phyloP scores from a whole-genome alignment of 2,113 vertebrate genomes.

The Ictalurus punctatus region DNA sequence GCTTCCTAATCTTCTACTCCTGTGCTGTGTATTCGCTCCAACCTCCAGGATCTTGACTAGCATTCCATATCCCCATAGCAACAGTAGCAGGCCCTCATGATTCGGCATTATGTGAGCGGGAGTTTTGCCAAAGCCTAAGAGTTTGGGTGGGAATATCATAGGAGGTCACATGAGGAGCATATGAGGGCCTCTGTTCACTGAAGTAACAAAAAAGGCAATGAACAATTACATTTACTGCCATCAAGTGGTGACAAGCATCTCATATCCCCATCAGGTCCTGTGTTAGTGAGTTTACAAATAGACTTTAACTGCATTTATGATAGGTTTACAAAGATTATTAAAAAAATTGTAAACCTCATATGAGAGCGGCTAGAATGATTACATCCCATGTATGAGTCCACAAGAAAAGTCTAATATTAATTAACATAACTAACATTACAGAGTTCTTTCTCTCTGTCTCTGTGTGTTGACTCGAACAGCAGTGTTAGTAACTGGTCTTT shows the following conservation, averaged over 20 bases:
- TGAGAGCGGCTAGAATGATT: background rate
- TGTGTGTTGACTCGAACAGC: background rate
- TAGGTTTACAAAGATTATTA: background rate
- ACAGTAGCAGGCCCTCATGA: conserved; percentile 73
- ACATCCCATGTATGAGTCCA: background rate
- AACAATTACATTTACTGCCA: conserved; percentile 23
- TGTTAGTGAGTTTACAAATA: background rate
- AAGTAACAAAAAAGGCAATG: conserved; percentile 6
- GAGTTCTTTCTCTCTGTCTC: background rate
- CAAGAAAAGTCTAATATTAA: background rate
- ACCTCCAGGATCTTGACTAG: conserved; percentile 70
- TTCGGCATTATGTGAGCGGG: conserved; percentile 77
- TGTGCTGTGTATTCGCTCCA: conserved; percentile 64
- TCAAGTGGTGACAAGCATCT: conserved; percentile 13
- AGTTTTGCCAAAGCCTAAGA: conserved; percentile 72
- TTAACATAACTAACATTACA: background rate
- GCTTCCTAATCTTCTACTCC: conserved; percentile 42
- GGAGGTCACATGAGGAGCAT: conserved; percentile 44
- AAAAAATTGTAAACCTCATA: background rate
- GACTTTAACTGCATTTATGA: background rate
- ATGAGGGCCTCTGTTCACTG: conserved; percentile 22
- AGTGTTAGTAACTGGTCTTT: conserved; percentile 63
- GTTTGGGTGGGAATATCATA: conserved; percentile 65
- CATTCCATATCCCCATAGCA: conserved; percentile 78
- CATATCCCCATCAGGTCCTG: background rate